A percentile compares a stretch with the other conserved stretches of the same genome.
Conservation (phyloP, 2,113 vertebrate species). For the Nerophis lumbriciformis region DNA sequence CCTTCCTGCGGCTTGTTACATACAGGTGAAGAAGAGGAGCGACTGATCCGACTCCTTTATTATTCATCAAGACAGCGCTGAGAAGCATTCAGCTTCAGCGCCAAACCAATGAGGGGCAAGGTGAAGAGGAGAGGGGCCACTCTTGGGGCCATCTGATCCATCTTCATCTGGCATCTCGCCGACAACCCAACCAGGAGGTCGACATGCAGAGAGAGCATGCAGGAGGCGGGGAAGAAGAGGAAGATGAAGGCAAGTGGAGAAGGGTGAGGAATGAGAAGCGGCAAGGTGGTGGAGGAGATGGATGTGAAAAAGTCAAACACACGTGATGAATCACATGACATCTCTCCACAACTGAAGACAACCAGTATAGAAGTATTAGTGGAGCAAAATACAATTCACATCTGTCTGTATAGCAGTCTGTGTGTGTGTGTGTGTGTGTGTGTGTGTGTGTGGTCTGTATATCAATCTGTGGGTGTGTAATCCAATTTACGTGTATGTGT, state of each 20-base stretch:
- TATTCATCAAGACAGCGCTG: slow-evolving; percentile 40
- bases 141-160: slow-evolving; percentile 14
- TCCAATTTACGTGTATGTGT: too few species aligned
- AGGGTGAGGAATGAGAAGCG: slow-evolving; percentile 4
- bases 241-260: slow-evolving; percentile 7
- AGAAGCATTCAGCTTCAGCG: slow-evolving; percentile 24
- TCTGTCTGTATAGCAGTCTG: too few species aligned
- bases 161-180: slow-evolving; percentile 18
- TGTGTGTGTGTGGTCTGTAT: too few species aligned
- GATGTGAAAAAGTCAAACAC: neutral
- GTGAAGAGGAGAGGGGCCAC: slow-evolving; percentile 2
- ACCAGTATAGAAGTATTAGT: too few species aligned
- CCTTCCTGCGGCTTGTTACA: slow-evolving; percentile 23
- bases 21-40: slow-evolving; percentile 40
- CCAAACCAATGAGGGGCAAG: slow-evolving; percentile 2
- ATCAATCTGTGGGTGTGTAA: too few species aligned
- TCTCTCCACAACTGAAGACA: too few species aligned
- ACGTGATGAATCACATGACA: too few species aligned
- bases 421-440: too few species aligned
- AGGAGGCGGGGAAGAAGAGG: neutral
- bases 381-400: too few species aligned
- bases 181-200: slow-evolving; percentile 34
- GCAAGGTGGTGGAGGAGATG: neutral
- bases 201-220: slow-evolving; percentile 23
- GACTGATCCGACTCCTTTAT: slow-evolving; percentile 39